phyloP scores from a whole-genome alignment of 2,888 invertebrate genomes.

The Nematopogon swammerdamellus region DNA sequence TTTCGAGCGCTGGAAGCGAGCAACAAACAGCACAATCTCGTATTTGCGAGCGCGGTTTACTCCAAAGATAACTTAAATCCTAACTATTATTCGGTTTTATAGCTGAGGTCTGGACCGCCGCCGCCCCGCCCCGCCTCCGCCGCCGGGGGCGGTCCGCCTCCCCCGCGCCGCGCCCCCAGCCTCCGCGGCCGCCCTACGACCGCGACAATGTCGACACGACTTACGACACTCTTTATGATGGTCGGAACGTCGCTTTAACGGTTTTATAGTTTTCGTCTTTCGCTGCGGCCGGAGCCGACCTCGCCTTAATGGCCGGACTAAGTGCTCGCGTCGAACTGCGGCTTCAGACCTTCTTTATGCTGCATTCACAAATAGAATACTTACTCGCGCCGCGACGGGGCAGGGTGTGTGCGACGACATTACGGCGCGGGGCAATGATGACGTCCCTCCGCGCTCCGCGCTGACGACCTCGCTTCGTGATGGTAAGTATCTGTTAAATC shows the following conservation, averaged over 20 bases:
- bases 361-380: background rate
- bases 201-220: conserved; percentile 56
- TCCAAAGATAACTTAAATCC: background rate
- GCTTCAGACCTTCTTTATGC: background rate
- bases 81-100: background rate
- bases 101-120: background rate
- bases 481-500: no score
- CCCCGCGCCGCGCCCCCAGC: no score
- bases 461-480: no score
- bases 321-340: conserved; percentile 37
- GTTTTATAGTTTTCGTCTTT: conserved; percentile 56
- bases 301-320: conserved; percentile 50
- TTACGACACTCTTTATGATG: conserved; percentile 53
- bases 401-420: no score
- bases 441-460: no score
- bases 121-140: no score
- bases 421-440: no score
- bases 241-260: conserved; percentile 55
- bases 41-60: background rate
- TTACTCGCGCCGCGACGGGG: no score
- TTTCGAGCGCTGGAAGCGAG: no score
- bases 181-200: no score
- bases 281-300: conserved; percentile 49
- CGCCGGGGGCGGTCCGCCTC: no score
- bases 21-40: background rate